Percentiles rank a stretch among this genome's conserved stretches.
phyloP scores from a whole-genome alignment of 2,797 vertebrate genomes.

The Muraenolepis orangiensis region DNA sequence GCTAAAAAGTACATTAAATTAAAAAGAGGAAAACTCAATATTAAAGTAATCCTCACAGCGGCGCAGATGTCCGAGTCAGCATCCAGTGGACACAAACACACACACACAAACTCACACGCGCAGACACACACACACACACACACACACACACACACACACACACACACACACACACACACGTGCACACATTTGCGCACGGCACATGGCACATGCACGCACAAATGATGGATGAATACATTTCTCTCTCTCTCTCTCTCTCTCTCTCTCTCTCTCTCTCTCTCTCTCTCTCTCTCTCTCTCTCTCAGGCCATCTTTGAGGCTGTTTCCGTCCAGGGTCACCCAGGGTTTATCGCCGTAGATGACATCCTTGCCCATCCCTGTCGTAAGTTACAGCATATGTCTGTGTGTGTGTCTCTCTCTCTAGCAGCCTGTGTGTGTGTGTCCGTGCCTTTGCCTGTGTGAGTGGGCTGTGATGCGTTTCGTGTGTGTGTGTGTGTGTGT shows the following conservation, averaged over 20 bases:
- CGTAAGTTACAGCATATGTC: slow-evolving; percentile 74
- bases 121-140: too few species aligned
- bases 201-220: background rate
- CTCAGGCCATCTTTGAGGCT: slow-evolving; percentile 93
- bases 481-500: slow-evolving; percentile 15
- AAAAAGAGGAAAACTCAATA: background rate
- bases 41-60: background rate
- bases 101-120: background rate
- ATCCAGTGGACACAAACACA: background rate
- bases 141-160: too few species aligned
- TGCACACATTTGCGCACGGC: background rate
- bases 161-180: too few species aligned
- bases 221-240: background rate
- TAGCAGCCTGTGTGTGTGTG: background rate
- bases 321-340: slow-evolving; percentile 91
- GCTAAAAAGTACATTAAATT: slow-evolving; percentile 1
- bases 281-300: slow-evolving; percentile 5
- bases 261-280: background rate
- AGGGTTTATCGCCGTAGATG: slow-evolving; percentile 93
- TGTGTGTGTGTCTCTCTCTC: slow-evolving; percentile 4
- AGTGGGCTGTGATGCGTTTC: background rate
- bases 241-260: background rate
- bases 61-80: background rate
- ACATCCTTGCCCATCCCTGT: slow-evolving; percentile 94
- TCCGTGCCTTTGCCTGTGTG: background rate